phyloP scores from a whole-genome alignment of 2,797 vertebrate genomes.

The Podarcis siculus region DNA sequence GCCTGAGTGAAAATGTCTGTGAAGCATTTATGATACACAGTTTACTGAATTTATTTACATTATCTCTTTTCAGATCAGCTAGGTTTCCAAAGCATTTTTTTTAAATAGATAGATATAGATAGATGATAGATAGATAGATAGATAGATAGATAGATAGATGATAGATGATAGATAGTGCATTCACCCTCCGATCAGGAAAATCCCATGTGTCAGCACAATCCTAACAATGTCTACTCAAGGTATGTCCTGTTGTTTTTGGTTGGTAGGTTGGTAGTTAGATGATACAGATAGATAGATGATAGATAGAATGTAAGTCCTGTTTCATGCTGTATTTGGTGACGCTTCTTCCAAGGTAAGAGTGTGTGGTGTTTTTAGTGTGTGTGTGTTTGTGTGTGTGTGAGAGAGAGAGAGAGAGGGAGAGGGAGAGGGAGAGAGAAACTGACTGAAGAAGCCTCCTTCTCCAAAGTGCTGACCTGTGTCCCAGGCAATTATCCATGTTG shows the following conservation, averaged over 20 bases:
- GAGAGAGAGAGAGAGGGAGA: neutral
- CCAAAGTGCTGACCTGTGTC: neutral
- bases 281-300: no score
- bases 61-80: neutral
- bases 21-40: no score
- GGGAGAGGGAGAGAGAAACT: accelerated
- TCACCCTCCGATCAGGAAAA: neutral
- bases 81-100: neutral
- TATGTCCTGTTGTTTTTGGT: no score
- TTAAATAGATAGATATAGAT: no score
- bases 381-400: neutral
- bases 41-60: no score
- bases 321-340: no score
- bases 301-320: no score
- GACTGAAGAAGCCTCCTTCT: neutral
- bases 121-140: no score
- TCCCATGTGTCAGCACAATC: neutral
- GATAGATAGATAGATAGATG: no score
- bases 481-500: neutral
- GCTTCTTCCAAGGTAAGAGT: neutral
- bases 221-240: no score
- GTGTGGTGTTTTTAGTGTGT: neutral
- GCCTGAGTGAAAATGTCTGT: neutral
- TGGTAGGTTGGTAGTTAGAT: no score
- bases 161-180: no score